Conservation (phyloP, 2,888 invertebrate species). For the Orchesella flavescens region DNA sequence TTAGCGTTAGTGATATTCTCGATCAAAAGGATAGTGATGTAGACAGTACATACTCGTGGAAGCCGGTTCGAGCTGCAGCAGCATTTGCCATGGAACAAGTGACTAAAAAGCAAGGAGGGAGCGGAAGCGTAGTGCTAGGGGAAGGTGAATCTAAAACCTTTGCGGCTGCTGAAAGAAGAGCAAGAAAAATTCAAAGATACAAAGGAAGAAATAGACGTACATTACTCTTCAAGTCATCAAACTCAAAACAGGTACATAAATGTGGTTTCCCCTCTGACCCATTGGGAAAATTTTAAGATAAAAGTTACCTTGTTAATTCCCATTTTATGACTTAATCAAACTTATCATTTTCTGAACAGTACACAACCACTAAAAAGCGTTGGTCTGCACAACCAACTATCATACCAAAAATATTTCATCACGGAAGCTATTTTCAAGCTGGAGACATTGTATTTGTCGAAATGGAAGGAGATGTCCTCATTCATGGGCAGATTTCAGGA, state of each 20-base stretch:
- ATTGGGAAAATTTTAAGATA: too few species aligned
- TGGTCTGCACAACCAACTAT: slow-evolving; percentile 41
- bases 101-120: slow-evolving; percentile 35
- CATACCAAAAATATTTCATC: slow-evolving; percentile 10
- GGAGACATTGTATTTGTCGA: slow-evolving; percentile 38
- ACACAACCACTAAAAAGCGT: background rate
- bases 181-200: slow-evolving; percentile 41
- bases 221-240: slow-evolving; percentile 35
- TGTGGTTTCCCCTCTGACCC: too few species aligned
- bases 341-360: slow-evolving; percentile 8
- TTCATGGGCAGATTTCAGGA: slow-evolving; percentile 42
- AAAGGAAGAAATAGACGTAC: slow-evolving; percentile 42
- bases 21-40: slow-evolving; percentile 55
- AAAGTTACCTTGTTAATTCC: background rate
- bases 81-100: slow-evolving; percentile 48
- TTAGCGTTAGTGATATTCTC: slow-evolving; percentile 3
- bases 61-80: slow-evolving; percentile 45
- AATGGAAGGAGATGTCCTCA: background rate
- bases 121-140: background rate
- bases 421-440: slow-evolving; percentile 40
- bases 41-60: slow-evolving; percentile 52
- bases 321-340: background rate
- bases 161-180: slow-evolving; percentile 42
- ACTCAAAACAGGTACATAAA: slow-evolving; percentile 31
- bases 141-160: slow-evolving; percentile 32